Conservation (phyloP, 2,113 vertebrate genomes). For the Sorex araneus region DNA sequence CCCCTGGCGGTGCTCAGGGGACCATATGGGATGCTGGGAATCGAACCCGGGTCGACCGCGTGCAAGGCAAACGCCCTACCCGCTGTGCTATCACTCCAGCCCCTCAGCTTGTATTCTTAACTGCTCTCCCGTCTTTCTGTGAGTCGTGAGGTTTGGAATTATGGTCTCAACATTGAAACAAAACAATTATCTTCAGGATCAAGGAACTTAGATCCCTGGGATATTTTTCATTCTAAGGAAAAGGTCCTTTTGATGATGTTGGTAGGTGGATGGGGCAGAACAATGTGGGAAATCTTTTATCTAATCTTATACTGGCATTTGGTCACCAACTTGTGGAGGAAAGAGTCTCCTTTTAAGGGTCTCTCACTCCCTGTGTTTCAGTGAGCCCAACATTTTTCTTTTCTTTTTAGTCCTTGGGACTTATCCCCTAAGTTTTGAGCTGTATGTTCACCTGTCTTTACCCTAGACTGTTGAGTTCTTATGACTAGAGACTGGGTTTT, state of each 20-base stretch:
- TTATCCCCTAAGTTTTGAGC: background rate
- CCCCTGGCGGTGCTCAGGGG: too few relatives aligned
- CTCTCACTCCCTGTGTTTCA: background rate
- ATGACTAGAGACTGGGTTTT: constrained; percentile 12
- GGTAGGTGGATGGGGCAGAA: background rate
- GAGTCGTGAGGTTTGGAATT: constrained; percentile 57
- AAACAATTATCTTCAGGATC: constrained; percentile 37
- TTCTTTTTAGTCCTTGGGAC: background rate
- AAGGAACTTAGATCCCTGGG: background rate
- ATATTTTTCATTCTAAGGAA: constrained; percentile 18
- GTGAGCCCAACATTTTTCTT: background rate
- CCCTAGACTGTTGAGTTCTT: background rate
- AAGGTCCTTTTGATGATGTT: background rate
- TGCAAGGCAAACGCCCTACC: too few relatives aligned
- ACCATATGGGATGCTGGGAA: too few relatives aligned
- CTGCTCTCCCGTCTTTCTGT: background rate
- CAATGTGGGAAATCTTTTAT: background rate
- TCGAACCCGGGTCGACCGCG: too few relatives aligned
- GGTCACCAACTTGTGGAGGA: background rate
- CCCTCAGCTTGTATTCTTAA: background rate
- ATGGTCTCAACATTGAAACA: constrained; percentile 41
- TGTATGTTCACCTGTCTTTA: background rate
- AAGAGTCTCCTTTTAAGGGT: background rate
- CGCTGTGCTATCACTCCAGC: too few relatives aligned
- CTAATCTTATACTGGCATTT: background rate